These are phyloP conservation scores for Rana temporaria DNA, from an alignment of 2,113 vertebrate species.

Conservation along the genomic window DNA sequence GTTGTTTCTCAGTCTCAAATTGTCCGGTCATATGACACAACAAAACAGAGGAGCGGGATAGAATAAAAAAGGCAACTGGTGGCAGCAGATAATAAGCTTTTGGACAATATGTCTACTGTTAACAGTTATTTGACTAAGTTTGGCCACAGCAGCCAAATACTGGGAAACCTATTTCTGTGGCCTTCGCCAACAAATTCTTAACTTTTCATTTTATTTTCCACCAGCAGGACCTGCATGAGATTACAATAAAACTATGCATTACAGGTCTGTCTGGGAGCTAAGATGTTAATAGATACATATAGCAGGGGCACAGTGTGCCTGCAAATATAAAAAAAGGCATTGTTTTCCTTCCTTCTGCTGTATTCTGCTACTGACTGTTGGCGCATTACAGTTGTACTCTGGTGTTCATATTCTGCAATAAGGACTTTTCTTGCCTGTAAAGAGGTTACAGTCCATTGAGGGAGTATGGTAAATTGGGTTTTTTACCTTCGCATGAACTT, in stretches of 20 bases:
- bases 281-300: conserved; percentile 23
- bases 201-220: conserved; percentile 33
- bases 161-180: conserved; percentile 75
- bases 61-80: conserved; percentile 72
- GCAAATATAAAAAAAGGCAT: background rate
- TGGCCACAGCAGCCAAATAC: conserved; percentile 65
- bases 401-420: background rate
- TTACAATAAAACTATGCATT: conserved; percentile 51
- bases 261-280: conserved; percentile 40
- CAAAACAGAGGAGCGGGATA: conserved; percentile 83
- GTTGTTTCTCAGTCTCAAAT: conserved; percentile 95
- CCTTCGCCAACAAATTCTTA: conserved; percentile 76
- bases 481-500: too few species aligned
- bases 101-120: conserved; percentile 64
- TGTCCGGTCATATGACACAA: conserved; percentile 95
- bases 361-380: conserved; percentile 20
- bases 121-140: conserved; percentile 61
- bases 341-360: background rate
- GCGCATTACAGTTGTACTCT: background rate
- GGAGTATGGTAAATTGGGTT: background rate
- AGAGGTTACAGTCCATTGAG: background rate
- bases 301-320: conserved; percentile 7
- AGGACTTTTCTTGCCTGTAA: background rate
- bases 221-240: conserved; percentile 46
- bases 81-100: conserved; percentile 59